Conservation (phyloP, 2,113 vertebrate species). For the Lepus europaeus region DNA sequence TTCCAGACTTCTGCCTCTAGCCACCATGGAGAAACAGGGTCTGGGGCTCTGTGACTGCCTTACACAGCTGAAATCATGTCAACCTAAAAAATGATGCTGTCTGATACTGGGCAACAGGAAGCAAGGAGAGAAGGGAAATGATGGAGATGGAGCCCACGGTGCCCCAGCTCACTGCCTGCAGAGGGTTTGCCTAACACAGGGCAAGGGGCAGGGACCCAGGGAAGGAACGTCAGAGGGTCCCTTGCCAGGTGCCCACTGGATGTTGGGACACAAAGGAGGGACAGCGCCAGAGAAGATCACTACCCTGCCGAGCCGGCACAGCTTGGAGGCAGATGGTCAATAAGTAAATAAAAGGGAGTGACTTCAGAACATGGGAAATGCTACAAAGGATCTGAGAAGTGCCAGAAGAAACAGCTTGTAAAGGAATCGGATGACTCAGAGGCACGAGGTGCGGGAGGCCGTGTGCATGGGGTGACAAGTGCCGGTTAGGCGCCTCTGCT, state of each 20-base stretch:
- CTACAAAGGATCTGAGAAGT: neutral
- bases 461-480: neutral
- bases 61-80: too few species aligned
- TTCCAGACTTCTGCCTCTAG: neutral
- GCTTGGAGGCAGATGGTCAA: neutral
- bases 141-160: accelerated
- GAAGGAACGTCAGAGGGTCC: accelerated
- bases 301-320: accelerated
- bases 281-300: neutral
- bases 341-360: neutral
- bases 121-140: neutral
- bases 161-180: neutral
- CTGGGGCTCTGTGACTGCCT: neutral
- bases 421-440: accelerated
- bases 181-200: neutral
- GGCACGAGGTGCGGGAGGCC: accelerated
- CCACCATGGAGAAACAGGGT: neutral
- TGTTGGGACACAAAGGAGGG: neutral
- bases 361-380: neutral
- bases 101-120: neutral
- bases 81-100: neutral
- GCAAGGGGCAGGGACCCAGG: neutral
- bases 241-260: neutral
- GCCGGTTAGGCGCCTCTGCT: neutral
- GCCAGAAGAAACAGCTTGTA: too few species aligned